Conservation (phyloP, 2,797 vertebrate genomes). For the Sorex maritimensis region DNA sequence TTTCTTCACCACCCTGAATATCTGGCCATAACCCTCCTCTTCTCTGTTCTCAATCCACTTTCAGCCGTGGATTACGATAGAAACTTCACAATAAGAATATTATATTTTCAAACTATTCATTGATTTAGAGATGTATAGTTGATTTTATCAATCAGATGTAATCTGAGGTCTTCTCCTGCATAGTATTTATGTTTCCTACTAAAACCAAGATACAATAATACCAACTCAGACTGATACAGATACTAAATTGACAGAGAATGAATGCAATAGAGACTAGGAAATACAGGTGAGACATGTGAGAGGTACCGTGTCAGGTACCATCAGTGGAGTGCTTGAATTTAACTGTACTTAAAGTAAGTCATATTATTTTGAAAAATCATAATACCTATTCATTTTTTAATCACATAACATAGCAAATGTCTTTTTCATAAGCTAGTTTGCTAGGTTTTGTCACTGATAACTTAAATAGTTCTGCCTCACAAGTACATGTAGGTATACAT, state of each 20-base stretch:
- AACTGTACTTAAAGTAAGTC: background rate
- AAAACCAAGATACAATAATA: no score
- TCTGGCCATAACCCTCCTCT: background rate
- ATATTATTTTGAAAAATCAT: no score
- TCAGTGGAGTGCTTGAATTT: background rate
- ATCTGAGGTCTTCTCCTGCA: background rate
- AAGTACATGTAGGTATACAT: background rate
- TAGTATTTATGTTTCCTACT: no score
- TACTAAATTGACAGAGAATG: background rate
- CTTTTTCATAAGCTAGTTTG: background rate
- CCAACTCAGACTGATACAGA: background rate
- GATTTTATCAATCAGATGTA: background rate
- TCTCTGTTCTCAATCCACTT: background rate
- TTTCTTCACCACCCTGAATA: background rate
- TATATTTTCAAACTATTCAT: background rate
- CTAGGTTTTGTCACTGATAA: constrained; percentile 11
- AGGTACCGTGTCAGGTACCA: background rate
- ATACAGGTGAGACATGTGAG: background rate
- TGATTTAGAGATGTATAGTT: background rate
- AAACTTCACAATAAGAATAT: background rate
- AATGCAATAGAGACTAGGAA: background rate
- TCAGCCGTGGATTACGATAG: background rate
- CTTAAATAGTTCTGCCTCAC: constrained; percentile 4
- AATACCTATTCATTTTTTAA: background rate
- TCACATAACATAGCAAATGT: constrained; percentile 22